Conservation (phyloP, 1,140 invertebrate species). For the Cydia amplana region DNA sequence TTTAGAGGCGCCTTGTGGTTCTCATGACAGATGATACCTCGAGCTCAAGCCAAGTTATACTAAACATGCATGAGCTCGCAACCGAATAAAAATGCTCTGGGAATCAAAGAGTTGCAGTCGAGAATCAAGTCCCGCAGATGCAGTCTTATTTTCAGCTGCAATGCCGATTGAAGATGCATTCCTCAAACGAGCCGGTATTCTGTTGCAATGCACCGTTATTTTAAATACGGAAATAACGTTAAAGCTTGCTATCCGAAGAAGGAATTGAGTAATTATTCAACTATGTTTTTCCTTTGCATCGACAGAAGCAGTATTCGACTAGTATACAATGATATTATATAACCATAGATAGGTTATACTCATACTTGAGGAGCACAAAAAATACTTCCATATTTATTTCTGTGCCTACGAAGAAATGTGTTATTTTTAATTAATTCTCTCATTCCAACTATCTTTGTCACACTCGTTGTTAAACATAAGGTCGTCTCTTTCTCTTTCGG, state of each 20-base stretch:
- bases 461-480: no score
- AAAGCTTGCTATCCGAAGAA: constrained; percentile 10
- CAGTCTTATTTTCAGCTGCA: constrained; percentile 27
- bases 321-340: no score
- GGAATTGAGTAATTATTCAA: constrained; percentile 10
- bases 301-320: background rate
- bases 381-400: no score
- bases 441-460: no score
- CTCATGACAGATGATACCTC: background rate
- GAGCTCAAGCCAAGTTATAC: background rate
- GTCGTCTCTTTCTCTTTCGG: no score
- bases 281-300: background rate
- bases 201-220: constrained; percentile 14
- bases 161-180: constrained; percentile 25
- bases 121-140: constrained; percentile 12
- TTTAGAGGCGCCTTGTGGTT: no score
- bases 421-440: no score
- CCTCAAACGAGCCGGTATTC: background rate
- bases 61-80: background rate
- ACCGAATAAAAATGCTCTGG: background rate
- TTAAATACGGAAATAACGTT: constrained; percentile 24
- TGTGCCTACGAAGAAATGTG: no score
- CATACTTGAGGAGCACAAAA: no score
- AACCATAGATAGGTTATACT: no score
- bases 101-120: constrained; percentile 3